A percentile compares a stretch with the other conserved stretches of the same genome.
Evolutionary conservation across 1,140 invertebrate species (phyloP).

Genomic region (Leucophenga varia): DNA sequence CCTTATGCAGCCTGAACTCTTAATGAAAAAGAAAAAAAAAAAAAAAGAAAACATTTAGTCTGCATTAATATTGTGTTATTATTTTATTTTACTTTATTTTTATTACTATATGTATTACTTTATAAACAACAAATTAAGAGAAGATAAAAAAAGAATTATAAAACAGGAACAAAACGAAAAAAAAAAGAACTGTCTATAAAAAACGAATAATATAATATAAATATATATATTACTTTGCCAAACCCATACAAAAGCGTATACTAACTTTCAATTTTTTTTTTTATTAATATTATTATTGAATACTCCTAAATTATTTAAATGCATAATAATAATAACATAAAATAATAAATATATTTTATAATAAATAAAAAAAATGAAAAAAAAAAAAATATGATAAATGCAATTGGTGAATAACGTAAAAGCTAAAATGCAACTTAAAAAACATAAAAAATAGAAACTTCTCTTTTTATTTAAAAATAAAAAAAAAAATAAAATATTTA

Average conservation of each 20-base stretch:
- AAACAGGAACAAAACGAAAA: conserved; percentile 45
- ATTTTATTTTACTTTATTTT: too few relatives aligned
- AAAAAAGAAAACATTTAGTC: too few relatives aligned
- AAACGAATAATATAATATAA: conserved; percentile 8
- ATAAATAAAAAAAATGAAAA: conserved; percentile 14
- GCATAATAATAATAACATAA: conserved; percentile 15
- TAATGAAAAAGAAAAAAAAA: background rate
- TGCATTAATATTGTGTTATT: too few relatives aligned
- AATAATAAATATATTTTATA: conserved; percentile 4
- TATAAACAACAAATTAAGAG: background rate
- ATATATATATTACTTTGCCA: conserved; percentile 27
- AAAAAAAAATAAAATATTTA: background rate
- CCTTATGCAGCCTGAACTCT: too few relatives aligned
- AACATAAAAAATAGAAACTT: conserved; percentile 18
- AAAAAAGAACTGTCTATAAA: conserved; percentile 11
- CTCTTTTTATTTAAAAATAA: conserved; percentile 25
- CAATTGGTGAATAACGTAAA: conserved; percentile 3
- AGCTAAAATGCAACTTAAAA: conserved; percentile 5
- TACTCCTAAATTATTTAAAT: conserved; percentile 50
- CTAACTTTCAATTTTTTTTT: too few relatives aligned
- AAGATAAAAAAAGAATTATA: conserved; percentile 19
- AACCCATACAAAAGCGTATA: conserved; percentile 42
- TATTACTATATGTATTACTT: too few relatives aligned
- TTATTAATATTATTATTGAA: conserved; percentile 45
- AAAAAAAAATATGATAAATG: background rate